Conservation (phyloP, 92 coral and sea anemone species). For the Porites lobata region DNA sequence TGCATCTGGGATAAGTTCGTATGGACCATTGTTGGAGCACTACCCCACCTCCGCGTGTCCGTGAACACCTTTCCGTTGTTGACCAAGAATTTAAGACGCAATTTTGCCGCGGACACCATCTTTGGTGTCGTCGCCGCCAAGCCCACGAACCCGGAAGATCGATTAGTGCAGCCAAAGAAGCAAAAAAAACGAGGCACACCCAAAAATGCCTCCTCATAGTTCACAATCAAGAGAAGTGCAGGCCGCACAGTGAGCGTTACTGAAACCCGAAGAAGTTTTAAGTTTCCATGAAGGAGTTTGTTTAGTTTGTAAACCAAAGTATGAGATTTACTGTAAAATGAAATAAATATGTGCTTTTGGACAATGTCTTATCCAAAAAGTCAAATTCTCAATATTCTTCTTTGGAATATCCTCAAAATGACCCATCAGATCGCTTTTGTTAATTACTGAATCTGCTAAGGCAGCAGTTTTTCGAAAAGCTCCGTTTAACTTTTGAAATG, state of each 20-base stretch:
- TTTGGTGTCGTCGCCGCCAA: neutral
- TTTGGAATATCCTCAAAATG: too few relatives aligned
- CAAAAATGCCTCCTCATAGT: neutral
- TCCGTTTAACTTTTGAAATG: too few relatives aligned
- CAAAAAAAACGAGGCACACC: neutral
- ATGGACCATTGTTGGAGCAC: neutral
- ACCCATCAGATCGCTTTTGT: too few relatives aligned
- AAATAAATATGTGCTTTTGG: too few relatives aligned
- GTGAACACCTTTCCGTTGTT: neutral
- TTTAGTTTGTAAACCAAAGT: too few relatives aligned
- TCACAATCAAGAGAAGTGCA: neutral
- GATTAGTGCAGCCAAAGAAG: neutral
- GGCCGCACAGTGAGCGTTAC: neutral
- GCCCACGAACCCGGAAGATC: neutral
- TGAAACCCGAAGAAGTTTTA: neutral
- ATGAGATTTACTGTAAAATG: too few relatives aligned
- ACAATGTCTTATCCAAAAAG: too few relatives aligned
- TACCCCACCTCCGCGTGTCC: constrained; percentile 8
- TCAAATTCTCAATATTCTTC: too few relatives aligned
- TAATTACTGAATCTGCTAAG: too few relatives aligned
- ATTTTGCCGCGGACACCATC: neutral
- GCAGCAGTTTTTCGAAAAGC: too few relatives aligned
- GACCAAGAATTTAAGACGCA: neutral
- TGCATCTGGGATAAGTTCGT: neutral
- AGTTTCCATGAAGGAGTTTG: too few relatives aligned